Conservation (phyloP, 1,140 invertebrate species). For the Zophobas atratus region DNA sequence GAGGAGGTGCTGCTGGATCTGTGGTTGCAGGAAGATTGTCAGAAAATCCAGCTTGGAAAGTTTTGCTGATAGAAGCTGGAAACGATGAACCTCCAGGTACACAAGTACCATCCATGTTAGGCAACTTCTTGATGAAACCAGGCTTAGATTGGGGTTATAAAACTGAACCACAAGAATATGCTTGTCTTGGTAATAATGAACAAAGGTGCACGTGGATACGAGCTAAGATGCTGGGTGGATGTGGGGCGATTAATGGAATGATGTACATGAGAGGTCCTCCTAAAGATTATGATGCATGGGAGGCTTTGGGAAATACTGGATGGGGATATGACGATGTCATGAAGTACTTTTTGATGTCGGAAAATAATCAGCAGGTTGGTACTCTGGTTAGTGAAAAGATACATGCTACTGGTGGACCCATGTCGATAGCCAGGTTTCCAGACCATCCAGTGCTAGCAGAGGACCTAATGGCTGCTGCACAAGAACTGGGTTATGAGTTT, state of each 20-base stretch:
- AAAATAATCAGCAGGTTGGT: constrained; percentile 69
- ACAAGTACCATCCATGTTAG: constrained; percentile 69
- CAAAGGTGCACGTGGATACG: constrained; percentile 70
- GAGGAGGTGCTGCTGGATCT: constrained; percentile 72
- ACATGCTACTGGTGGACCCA: constrained; percentile 67
- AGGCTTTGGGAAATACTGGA: constrained; percentile 58
- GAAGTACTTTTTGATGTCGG: constrained; percentile 69
- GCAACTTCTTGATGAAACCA: constrained; percentile 67
- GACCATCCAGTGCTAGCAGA: constrained; percentile 69
- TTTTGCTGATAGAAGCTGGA: constrained; percentile 83
- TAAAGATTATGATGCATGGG: constrained; percentile 80
- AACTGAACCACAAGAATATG: constrained; percentile 73
- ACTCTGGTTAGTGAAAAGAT: constrained; percentile 62
- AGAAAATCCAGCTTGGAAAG: constrained; percentile 77
- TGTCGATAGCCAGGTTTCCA: constrained; percentile 69
- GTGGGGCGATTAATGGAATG: constrained; percentile 77
- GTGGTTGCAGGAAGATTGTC: constrained; percentile 79
- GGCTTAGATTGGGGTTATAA: constrained; percentile 76
- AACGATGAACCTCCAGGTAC: constrained; percentile 73
- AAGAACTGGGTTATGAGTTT: constrained; percentile 70
- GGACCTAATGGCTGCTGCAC: constrained; percentile 73
- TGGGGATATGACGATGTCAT: constrained; percentile 65
- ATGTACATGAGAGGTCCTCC: constrained; percentile 80
- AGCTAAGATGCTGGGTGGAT: constrained; percentile 73
- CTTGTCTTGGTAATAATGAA: constrained; percentile 67